Evolutionary conservation across 2,888 invertebrate species (phyloP).

Genomic region (Sepioteuthis lessoniana): DNA sequence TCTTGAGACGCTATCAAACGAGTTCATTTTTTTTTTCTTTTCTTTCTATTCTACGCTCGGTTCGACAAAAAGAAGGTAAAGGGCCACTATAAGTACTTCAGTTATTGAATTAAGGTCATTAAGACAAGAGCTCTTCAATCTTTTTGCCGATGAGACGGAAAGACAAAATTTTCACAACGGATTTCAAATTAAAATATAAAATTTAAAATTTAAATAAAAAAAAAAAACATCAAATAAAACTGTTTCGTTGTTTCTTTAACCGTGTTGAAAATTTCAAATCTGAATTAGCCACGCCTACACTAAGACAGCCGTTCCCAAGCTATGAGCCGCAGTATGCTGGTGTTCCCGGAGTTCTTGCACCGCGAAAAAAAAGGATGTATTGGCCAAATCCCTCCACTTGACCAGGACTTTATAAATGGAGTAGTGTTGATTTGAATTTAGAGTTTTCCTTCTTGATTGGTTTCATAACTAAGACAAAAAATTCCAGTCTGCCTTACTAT

Average conservation of each 20-base stretch:
- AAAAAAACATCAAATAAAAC: neutral
- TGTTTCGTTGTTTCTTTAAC: neutral
- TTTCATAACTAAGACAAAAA: too few relatives aligned
- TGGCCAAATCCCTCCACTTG: too few relatives aligned
- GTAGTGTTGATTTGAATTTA: too few relatives aligned
- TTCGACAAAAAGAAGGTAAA: neutral
- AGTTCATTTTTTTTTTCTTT: neutral
- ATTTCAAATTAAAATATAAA: neutral
- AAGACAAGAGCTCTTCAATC: neutral
- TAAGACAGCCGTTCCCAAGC: too few relatives aligned
- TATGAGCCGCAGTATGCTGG: too few relatives aligned
- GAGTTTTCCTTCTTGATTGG: too few relatives aligned
- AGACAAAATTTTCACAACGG: neutral
- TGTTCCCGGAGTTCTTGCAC: too few relatives aligned
- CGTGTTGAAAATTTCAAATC: neutral
- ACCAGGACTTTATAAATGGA: too few relatives aligned
- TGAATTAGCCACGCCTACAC: neutral
- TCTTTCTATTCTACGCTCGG: too few relatives aligned
- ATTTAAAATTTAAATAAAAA: neutral
- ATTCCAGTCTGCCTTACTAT: too few relatives aligned
- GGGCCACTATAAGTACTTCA: neutral
- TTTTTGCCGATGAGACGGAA: neutral
- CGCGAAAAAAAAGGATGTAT: too few relatives aligned
- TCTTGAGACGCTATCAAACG: too few relatives aligned
- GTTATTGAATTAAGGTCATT: constrained; percentile 4